These are phyloP conservation scores for Reticulitermes speratus DNA, from an alignment of 1,140 invertebrate species.

Conservation along the genomic window DNA sequence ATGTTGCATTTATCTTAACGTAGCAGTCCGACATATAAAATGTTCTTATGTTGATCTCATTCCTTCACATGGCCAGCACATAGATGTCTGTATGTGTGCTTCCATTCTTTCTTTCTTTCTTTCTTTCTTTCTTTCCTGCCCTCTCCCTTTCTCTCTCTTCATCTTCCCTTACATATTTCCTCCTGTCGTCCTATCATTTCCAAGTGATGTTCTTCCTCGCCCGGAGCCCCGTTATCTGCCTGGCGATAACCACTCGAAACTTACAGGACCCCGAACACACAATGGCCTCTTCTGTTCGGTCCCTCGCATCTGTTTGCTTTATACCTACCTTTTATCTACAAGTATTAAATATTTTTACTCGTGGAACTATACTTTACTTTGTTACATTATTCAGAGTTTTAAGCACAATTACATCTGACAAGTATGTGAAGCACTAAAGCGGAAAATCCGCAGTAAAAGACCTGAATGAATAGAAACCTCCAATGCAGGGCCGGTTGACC, in stretches of 20 bases:
- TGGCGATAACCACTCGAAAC: not conserved
- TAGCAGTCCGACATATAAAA: too few species aligned
- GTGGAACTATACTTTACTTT: not conserved
- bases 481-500: not conserved
- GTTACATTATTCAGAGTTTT: not conserved
- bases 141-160: too few species aligned
- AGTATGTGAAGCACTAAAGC: conserved; percentile 6
- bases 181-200: not conserved
- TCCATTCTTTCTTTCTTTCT: not conserved
- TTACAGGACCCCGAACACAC: not conserved
- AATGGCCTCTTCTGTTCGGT: not conserved
- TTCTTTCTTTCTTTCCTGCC: not conserved
- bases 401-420: conserved; percentile 16
- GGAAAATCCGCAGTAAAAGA: not conserved
- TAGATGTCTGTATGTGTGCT: too few species aligned
- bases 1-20: too few species aligned
- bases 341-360: conserved; percentile 15
- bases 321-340: conserved; percentile 13
- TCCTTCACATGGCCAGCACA: too few species aligned
- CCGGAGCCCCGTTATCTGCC: not conserved
- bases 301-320: not conserved
- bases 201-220: too few species aligned
- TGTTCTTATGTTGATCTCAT: too few species aligned
- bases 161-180: not conserved
- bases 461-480: not conserved